These are phyloP conservation scores for Xiphophorus couchianus DNA, from an alignment of 2,113 vertebrate genomes.

Conservation along the genomic window DNA sequence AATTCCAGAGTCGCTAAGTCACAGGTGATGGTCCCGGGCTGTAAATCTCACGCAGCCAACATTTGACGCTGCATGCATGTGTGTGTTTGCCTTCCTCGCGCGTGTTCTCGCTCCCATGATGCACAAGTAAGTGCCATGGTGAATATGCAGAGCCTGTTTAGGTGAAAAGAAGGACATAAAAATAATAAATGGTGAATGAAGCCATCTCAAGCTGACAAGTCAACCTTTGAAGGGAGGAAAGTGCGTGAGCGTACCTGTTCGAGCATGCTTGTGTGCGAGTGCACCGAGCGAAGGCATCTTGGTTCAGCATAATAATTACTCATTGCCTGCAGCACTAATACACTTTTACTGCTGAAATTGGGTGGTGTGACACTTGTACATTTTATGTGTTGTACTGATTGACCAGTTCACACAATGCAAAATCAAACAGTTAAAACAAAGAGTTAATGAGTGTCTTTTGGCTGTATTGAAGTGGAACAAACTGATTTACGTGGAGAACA, in stretches of 20 bases:
- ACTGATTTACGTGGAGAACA: conserved; percentile 50
- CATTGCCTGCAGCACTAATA: conserved; percentile 79
- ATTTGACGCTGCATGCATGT: conserved; percentile 51
- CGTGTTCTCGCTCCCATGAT: conserved; percentile 56
- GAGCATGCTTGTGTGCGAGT: conserved; percentile 1
- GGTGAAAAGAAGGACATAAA: conserved; percentile 87
- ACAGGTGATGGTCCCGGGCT: conserved; percentile 90
- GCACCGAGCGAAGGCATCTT: conserved; percentile 70
- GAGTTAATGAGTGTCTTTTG: conserved; percentile 74
- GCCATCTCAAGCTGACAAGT: conserved; percentile 82
- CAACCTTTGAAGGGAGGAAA: conserved; percentile 76
- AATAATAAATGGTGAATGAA: conserved; percentile 89
- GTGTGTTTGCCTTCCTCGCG: conserved; percentile 35
- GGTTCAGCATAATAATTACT: conserved; percentile 86
- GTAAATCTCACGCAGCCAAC: conserved; percentile 86
- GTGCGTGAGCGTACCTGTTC: conserved; percentile 20
- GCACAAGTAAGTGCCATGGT: conserved; percentile 74
- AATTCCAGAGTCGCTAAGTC: conserved; percentile 94
- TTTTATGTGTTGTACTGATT: conserved; percentile 74
- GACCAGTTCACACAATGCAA: conserved; percentile 73
- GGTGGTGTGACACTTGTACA: conserved; percentile 65
- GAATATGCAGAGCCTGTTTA: conserved; percentile 92
- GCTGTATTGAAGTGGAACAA: conserved; percentile 55
- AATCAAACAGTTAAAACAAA: conserved; percentile 57
- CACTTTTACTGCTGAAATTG: conserved; percentile 82